A percentile compares a stretch with the other conserved stretches of the same genome.
These are phyloP conservation scores for Phaethon lepturus DNA, from an alignment of 2,113 vertebrate species.

Conservation along the genomic window DNA sequence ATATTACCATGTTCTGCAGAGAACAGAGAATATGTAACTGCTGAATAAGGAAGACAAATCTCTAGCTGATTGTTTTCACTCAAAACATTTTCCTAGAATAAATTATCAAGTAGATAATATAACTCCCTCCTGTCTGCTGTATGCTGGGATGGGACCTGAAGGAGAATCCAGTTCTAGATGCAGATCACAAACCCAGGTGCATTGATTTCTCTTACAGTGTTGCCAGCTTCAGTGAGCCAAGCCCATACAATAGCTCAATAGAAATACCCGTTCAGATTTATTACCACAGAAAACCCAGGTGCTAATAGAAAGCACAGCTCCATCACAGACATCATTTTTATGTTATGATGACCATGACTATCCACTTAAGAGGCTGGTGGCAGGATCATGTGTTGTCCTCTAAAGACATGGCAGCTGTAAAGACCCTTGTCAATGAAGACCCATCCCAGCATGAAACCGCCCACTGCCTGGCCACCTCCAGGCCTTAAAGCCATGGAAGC, in stretches of 20 bases:
- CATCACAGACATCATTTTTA: not conserved
- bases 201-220: not conserved
- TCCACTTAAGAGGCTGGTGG: not conserved
- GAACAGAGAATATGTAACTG: conserved; percentile 1
- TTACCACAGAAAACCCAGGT: not conserved
- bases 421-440: not conserved
- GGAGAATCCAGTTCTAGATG: not conserved
- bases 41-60: conserved; percentile 58
- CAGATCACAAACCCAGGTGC: not conserved
- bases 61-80: not conserved
- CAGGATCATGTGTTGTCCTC: not conserved
- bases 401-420: not conserved
- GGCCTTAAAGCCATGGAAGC: not conserved
- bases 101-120: not conserved
- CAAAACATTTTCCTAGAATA: conserved; percentile 30
- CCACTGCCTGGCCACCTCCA: not conserved
- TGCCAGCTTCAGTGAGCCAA: not conserved
- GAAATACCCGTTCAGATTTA: not conserved
- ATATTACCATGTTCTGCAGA: conserved; percentile 64
- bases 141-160: not conserved
- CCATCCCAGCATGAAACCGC: not conserved
- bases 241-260: not conserved
- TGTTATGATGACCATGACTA: not conserved
- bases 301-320: not conserved
- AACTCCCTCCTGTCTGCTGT: not conserved